These are phyloP conservation scores for Fopius arisanus DNA, from an alignment of 1,140 invertebrate genomes.

Conservation along the genomic window DNA sequence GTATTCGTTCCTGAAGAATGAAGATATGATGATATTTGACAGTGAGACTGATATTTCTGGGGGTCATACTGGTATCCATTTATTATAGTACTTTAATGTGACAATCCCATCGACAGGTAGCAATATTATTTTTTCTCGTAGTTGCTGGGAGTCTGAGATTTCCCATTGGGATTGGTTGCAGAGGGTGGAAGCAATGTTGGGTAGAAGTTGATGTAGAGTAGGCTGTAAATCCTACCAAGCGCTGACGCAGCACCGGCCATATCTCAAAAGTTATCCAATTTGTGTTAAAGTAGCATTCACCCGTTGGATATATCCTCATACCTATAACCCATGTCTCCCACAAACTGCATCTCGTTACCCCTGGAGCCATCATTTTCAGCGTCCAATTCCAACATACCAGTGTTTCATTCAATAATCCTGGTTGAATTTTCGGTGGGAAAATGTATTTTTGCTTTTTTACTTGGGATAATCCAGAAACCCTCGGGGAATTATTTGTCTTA, in stretches of 20 bases:
- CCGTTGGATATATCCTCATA: background rate
- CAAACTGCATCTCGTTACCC: background rate
- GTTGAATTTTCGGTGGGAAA: no score
- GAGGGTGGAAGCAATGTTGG: constrained; percentile 20
- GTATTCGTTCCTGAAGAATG: no score
- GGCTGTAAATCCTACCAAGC: constrained; percentile 54
- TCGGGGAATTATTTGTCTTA: no score
- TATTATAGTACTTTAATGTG: background rate
- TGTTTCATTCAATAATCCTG: background rate
- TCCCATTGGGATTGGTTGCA: constrained; percentile 29
- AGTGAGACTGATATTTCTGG: no score
- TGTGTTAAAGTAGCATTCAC: constrained; percentile 60
- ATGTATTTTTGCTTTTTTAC: no score
- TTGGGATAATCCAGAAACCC: no score
- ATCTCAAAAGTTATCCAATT: constrained; percentile 64
- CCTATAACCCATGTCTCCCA: background rate
- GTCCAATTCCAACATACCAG: background rate
- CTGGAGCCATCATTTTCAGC: background rate
- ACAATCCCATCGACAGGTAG: background rate
- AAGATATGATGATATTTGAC: no score
- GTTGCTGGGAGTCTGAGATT: background rate
- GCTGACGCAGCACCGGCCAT: constrained; percentile 57
- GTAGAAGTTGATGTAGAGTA: constrained; percentile 51
- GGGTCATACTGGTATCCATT: no score
- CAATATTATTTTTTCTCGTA: background rate